Conservation (phyloP, 2,888 invertebrate species). For the Muschampia staudingeri region DNA sequence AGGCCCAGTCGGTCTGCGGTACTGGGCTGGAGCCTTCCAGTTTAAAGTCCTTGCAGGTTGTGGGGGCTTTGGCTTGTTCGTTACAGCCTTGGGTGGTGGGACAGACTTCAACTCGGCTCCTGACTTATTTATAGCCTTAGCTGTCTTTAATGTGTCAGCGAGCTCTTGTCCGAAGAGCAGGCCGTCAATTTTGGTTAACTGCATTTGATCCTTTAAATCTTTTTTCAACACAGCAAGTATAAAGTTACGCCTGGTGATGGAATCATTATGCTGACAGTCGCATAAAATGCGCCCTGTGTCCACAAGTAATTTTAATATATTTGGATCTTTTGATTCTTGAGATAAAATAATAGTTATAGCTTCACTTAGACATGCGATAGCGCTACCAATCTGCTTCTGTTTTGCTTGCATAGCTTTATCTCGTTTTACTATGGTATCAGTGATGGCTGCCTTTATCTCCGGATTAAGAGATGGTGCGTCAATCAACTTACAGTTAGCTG, state of each 20-base stretch:
- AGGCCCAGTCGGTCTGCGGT: constrained; percentile 17
- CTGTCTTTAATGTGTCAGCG: constrained; percentile 33
- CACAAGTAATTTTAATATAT: constrained; percentile 16
- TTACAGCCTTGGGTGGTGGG: not conserved
- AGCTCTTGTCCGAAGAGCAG: constrained; percentile 40
- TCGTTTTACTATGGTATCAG: constrained; percentile 4
- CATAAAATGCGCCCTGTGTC: constrained; percentile 35
- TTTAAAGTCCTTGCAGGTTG: constrained; percentile 29
- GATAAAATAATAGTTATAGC: constrained; percentile 13
- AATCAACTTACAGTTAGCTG: constrained; percentile 16
- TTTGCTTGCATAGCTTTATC: constrained; percentile 21
- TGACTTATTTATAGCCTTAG: constrained; percentile 35
- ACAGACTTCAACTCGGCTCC: constrained; percentile 34
- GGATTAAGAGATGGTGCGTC: constrained; percentile 23
- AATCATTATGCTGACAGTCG: constrained; percentile 30
- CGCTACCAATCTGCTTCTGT: constrained; percentile 12
- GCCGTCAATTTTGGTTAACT: constrained; percentile 38
- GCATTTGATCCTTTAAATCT: constrained; percentile 36
- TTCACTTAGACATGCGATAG: constrained; percentile 15
- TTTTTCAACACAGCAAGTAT: constrained; percentile 30
- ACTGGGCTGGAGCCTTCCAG: constrained; percentile 16
- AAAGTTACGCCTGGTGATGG: constrained; percentile 13
- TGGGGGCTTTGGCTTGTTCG: constrained; percentile 9
- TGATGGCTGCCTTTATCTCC: constrained; percentile 21
- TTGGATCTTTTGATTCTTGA: constrained; percentile 30